These are phyloP conservation scores for Gymnobelideus leadbeateri DNA, from an alignment of 2,113 vertebrate species.

Conservation along the genomic window DNA sequence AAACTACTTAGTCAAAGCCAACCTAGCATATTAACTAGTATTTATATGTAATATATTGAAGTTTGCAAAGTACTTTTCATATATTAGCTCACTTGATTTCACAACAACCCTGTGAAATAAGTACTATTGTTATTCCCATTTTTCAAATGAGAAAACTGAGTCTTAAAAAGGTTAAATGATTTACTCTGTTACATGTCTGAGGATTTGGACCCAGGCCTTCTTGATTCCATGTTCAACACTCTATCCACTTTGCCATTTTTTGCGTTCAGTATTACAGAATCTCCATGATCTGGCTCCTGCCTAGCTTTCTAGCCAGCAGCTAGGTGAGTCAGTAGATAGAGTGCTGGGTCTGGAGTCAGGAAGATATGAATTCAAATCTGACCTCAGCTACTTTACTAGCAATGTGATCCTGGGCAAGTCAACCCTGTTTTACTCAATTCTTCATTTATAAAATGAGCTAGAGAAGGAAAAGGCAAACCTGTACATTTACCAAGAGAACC, in stretches of 20 bases:
- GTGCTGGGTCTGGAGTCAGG: no score
- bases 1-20: background rate
- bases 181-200: background rate
- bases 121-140: background rate
- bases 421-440: background rate
- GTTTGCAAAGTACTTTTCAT: background rate
- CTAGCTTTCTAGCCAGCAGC: background rate
- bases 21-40: background rate
- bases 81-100: background rate
- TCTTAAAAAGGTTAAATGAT: background rate
- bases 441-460: no score
- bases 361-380: background rate
- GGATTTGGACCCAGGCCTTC: background rate
- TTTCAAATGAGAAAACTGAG: background rate
- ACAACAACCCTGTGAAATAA: background rate
- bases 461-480: no score
- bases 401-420: background rate
- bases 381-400: background rate
- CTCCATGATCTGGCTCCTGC: no score
- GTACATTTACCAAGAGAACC: no score
- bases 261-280: no score
- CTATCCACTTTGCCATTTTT: background rate
- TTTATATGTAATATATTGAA: background rate
- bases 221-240: background rate
- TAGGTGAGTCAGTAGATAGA: background rate